phyloP scores from a whole-genome alignment of 2,113 vertebrate species.

The Eurystomus gularis region DNA sequence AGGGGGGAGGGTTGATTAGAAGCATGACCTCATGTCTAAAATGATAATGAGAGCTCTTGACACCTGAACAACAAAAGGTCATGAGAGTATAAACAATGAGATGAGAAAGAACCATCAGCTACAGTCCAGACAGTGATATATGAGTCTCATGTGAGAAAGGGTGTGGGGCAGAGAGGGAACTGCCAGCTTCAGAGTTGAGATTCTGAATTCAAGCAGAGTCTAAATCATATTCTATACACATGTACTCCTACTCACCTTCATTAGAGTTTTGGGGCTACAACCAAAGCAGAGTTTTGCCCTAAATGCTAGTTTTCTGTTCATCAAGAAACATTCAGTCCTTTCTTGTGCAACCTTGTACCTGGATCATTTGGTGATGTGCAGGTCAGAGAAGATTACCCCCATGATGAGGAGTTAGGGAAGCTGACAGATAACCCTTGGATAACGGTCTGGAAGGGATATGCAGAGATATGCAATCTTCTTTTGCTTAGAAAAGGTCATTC shows the following conservation, averaged over 20 bases:
- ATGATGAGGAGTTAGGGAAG: not conserved
- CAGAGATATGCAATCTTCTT: not conserved
- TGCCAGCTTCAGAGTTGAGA: not conserved
- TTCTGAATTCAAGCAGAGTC: not conserved
- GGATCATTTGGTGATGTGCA: not conserved
- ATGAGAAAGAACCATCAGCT: not conserved
- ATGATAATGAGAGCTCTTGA: slow-evolving; percentile 50
- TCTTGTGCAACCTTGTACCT: not conserved
- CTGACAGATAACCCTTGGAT: slow-evolving; percentile 10
- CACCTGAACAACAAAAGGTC: slow-evolving; percentile 48
- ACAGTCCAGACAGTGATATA: not conserved
- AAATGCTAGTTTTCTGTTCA: not conserved
- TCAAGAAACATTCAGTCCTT: not conserved
- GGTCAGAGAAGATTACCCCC: slow-evolving; percentile 1
- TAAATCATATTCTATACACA: not conserved
- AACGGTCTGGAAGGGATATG: not conserved
- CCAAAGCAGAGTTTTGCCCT: not conserved
- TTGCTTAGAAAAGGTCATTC: slow-evolving; percentile 28
- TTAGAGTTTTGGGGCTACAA: not conserved
- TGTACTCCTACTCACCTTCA: not conserved
- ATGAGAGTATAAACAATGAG: slow-evolving; percentile 19
- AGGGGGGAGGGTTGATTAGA: slow-evolving; percentile 35
- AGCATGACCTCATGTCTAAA: slow-evolving; percentile 46
- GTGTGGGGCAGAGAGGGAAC: not conserved
- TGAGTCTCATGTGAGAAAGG: not conserved